Base-by-base conservation (phyloP, 2,113 vertebrate genomes). In the Turdus rufiventris region DNA sequence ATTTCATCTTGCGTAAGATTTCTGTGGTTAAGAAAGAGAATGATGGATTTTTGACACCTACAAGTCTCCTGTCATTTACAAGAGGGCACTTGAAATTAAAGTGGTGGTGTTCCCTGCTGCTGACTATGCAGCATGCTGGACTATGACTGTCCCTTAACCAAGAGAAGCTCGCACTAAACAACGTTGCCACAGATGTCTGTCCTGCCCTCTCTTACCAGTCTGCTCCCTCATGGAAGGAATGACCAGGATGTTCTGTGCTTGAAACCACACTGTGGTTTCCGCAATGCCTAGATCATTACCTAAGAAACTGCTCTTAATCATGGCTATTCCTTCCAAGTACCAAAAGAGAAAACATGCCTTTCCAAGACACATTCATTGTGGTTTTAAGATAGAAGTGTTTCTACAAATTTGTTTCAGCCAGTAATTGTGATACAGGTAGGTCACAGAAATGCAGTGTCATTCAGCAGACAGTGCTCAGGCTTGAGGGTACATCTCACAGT, bases 11-110 rank as follows among this genome's bases (percentile, higher is more conserved):
- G 83, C 0, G 0, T 9, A 92, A 77, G 47, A 51, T 51, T 86
- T 86, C 79, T 70, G 68, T 60, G 91, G 94, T 77, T 91, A 85
- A 74, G 65, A 60, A 88, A 79, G 33, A 82, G 56, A 77, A 86
- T 3, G 24, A 38, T 63, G 51, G 47, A 81, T 56, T 74, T 92
- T 94, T 96, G 88, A 94, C 88, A 96, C 92, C 94, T 88, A 66
- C 50, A 54, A 48, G 58, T 42, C 88, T 93, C 82, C 60, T 50
- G 31, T 70, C 76, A 43, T 70, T 96, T 93, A 88, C 63, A 83
- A 3, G 8, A 54, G 63, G 51, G 42, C 82, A 85, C 75, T 85
- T 94, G 85, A 92, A 91, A 47, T 47, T 20, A 66, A 95, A 94
- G 72, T 56, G 85, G 51, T 62, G 74, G 82, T 70, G 67, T n/a